Evolutionary conservation across 2,888 invertebrate species (phyloP).

Genomic region (Drosophila seclusa): DNA sequence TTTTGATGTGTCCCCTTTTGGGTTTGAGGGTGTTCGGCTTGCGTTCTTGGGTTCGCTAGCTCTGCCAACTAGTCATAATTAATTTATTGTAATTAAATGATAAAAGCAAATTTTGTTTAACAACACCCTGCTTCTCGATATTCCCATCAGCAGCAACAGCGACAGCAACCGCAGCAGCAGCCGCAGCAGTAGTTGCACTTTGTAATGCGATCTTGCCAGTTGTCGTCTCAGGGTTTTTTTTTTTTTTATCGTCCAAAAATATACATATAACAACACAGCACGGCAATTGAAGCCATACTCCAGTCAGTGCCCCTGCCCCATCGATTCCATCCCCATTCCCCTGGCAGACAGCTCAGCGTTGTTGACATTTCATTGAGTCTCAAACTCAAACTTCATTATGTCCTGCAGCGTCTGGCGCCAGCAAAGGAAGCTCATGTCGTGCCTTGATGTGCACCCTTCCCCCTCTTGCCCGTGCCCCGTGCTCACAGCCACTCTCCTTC

Average conservation of each 20-base stretch:
- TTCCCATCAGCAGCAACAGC: conserved; percentile 8
- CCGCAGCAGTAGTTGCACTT: conserved; percentile 43
- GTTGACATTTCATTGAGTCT: conserved; percentile 81
- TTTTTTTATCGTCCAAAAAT: conserved; percentile 5
- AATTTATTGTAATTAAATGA: conserved; percentile 78
- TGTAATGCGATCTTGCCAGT: conserved; percentile 55
- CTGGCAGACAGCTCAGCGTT: conserved; percentile 43
- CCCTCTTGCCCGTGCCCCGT: background rate
- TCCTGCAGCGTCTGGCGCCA: conserved; percentile 78
- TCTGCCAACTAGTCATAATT: conserved; percentile 61
- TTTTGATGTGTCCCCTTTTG: conserved; percentile 16
- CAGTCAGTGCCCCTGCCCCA: background rate
- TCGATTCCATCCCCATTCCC: background rate
- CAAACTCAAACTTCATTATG: conserved; percentile 80
- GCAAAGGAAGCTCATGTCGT: conserved; percentile 64
- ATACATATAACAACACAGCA: conserved; percentile 11
- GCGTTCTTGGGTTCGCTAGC: conserved; percentile 8
- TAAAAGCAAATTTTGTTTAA: conserved; percentile 30
- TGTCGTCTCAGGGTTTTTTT: conserved; percentile 8
- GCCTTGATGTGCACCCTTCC: conserved; percentile 23
- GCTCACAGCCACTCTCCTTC: background rate
- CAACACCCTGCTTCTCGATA: conserved; percentile 4
- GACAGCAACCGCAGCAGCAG: conserved; percentile 1
- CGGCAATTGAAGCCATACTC: conserved; percentile 52
- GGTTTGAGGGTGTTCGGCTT: conserved; percentile 11